Percentiles rank a stretch among this genome's conserved stretches.
These are phyloP conservation scores for Troides oblongomaculatus DNA, from an alignment of 2,888 invertebrate species.

Conservation along the genomic window DNA sequence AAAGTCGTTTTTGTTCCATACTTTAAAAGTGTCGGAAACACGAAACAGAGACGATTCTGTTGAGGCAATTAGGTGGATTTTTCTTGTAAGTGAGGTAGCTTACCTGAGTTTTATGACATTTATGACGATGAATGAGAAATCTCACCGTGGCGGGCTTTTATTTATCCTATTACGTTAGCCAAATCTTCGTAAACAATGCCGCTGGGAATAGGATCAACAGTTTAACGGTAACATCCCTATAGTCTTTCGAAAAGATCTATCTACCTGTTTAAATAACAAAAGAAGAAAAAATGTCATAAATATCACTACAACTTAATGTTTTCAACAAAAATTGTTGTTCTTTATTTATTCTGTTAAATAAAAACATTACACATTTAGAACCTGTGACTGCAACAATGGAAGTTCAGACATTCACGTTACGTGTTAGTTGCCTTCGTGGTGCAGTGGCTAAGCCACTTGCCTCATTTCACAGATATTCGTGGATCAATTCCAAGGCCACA, in stretches of 20 bases:
- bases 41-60: slow-evolving; percentile 48
- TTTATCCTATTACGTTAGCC: slow-evolving; percentile 74
- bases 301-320: neutral
- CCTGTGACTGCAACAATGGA: neutral
- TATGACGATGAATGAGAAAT: slow-evolving; percentile 52
- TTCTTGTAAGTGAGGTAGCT: slow-evolving; percentile 72
- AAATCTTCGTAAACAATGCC: slow-evolving; percentile 50
- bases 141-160: slow-evolving; percentile 47
- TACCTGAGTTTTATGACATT: slow-evolving; percentile 71
- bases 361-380: neutral
- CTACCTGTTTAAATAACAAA: slow-evolving; percentile 55
- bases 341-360: neutral
- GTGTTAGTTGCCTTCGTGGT: too few relatives aligned
- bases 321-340: neutral
- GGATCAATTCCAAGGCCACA: too few relatives aligned
- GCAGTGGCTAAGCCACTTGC: too few relatives aligned
- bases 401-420: neutral
- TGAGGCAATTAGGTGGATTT: slow-evolving; percentile 59
- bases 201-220: slow-evolving; percentile 65
- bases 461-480: too few relatives aligned
- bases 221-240: slow-evolving; percentile 61
- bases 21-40: slow-evolving; percentile 49
- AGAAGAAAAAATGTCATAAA: neutral
- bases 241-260: slow-evolving; percentile 45
- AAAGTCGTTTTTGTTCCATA: slow-evolving; percentile 40